Conservation (phyloP, 2,888 invertebrate genomes). For the Meganola albula region DNA sequence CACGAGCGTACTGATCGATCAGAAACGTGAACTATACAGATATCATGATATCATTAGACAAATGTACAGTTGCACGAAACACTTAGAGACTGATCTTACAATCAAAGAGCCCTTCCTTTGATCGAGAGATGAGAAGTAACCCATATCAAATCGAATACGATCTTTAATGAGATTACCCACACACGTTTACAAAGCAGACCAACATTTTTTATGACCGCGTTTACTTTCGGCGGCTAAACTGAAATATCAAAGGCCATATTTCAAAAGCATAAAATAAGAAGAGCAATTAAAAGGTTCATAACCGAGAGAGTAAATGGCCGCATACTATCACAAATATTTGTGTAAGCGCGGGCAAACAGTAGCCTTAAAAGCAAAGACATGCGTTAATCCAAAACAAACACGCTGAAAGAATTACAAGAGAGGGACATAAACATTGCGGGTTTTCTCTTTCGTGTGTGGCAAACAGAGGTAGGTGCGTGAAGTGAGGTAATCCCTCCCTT, state of each 20-base stretch:
- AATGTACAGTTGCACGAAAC: constrained; percentile 64
- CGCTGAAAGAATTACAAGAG: constrained; percentile 65
- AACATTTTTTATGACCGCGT: constrained; percentile 42
- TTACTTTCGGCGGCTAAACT: constrained; percentile 52
- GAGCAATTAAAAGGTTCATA: constrained; percentile 68
- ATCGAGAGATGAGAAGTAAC: constrained; percentile 45
- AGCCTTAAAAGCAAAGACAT: constrained; percentile 73
- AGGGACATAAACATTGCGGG: constrained; percentile 62
- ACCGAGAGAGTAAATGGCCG: constrained; percentile 58
- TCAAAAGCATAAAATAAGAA: constrained; percentile 64
- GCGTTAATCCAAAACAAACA: constrained; percentile 73
- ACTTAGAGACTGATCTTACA: constrained; percentile 50
- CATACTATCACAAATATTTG: constrained; percentile 66
- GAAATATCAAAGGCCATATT: constrained; percentile 58
- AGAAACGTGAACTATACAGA: constrained; percentile 69
- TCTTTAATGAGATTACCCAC: constrained; percentile 47
- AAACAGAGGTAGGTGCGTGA: constrained; percentile 53
- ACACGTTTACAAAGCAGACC: constrained; percentile 43
- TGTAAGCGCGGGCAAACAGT: constrained; percentile 66
- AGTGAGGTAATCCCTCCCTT: constrained; percentile 65
- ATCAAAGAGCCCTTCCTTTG: constrained; percentile 48
- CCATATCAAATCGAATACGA: constrained; percentile 52
- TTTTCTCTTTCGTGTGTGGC: constrained; percentile 47
- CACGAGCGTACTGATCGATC: constrained; percentile 57
- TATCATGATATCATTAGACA: constrained; percentile 68